Percentiles rank a stretch among this genome's conserved stretches.
Evolutionary conservation across 2,113 vertebrate genomes (phyloP).

Genomic region (Strix aluco): DNA sequence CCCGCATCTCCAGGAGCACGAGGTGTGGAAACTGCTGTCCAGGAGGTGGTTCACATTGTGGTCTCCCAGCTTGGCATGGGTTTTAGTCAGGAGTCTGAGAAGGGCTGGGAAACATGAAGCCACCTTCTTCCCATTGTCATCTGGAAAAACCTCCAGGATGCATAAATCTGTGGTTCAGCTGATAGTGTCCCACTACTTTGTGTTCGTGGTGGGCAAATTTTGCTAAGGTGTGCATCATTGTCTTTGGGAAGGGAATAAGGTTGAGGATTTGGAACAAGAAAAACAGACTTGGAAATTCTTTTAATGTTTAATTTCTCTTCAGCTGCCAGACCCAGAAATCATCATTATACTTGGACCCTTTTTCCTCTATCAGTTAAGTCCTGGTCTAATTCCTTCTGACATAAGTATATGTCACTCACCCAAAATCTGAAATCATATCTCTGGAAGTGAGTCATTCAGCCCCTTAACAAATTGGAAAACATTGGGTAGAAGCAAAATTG

Average conservation of each 20-base stretch:
- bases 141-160: not conserved
- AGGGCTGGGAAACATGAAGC: not conserved
- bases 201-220: not conserved
- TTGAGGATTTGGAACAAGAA: not conserved
- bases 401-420: not conserved
- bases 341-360: not conserved
- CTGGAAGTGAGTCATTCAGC: not conserved
- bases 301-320: not conserved
- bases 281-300: not conserved
- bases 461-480: not conserved
- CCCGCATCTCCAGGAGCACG: accelerated
- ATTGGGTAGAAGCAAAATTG: not conserved
- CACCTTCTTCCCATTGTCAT: not conserved
- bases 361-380: not conserved
- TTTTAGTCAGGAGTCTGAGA: not conserved
- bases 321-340: not conserved
- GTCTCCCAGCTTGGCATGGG: not conserved
- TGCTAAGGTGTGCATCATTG: not conserved
- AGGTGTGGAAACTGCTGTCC: not conserved
- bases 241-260: not conserved
- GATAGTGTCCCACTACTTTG: not conserved
- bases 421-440: not conserved
- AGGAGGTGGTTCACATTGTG: not conserved
- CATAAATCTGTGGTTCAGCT: not conserved
- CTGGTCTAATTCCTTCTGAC: not conserved